Percentiles rank a stretch among this genome's conserved stretches.
phyloP scores from a whole-genome alignment of 2,888 invertebrate species.

The Pilophorus perplexus region DNA sequence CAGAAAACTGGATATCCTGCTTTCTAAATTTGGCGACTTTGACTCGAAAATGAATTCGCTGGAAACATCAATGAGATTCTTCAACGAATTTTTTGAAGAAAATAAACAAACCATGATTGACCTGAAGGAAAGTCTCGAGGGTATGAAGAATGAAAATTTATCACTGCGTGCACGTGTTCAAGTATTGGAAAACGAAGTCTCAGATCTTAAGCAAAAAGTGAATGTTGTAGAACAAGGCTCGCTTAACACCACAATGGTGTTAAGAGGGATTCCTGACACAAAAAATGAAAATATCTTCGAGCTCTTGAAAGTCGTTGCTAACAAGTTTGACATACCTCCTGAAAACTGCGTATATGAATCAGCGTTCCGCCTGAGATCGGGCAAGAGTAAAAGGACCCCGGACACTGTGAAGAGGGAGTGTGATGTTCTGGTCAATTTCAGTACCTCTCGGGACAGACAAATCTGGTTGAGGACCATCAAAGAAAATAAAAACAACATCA shows the following conservation, averaged over 20 bases:
- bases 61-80: background rate
- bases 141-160: background rate
- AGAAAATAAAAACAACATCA: background rate
- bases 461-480: slow-evolving; percentile 1
- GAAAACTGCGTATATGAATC: background rate
- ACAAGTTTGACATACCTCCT: background rate
- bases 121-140: background rate
- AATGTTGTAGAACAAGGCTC: background rate
- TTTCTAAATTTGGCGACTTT: background rate
- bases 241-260: background rate
- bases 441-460: background rate
- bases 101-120: background rate
- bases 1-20: background rate
- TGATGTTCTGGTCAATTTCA: background rate
- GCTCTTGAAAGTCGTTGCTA: background rate
- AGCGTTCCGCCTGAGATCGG: background rate
- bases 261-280: slow-evolving; percentile 1
- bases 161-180: background rate
- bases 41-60: background rate
- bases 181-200: background rate
- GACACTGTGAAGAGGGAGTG: background rate
- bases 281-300: background rate
- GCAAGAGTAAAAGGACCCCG: background rate
- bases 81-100: background rate
- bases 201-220: background rate